A percentile compares a stretch with the other conserved stretches of the same genome.
phyloP scores from a whole-genome alignment of 2,888 invertebrate genomes.

The Metopia argyrocephala region DNA sequence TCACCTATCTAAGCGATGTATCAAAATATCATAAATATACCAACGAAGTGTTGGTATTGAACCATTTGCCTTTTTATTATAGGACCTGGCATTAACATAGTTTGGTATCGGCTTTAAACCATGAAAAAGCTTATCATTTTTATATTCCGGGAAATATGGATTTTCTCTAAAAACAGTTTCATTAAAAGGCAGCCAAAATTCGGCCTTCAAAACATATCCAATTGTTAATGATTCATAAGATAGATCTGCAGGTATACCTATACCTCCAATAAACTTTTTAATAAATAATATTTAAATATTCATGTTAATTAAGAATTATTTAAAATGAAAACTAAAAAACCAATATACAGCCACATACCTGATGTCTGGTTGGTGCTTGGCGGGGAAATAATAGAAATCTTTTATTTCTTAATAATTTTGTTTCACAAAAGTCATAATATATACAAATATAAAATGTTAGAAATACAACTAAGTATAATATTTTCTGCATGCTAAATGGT shows the following conservation, averaged over 20 bases:
- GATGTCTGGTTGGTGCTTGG: slow-evolving; percentile 73
- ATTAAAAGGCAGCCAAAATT: slow-evolving; percentile 72
- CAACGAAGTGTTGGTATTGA: slow-evolving; percentile 68
- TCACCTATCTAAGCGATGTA: slow-evolving; percentile 70
- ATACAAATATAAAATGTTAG: slow-evolving; percentile 33
- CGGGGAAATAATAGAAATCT: slow-evolving; percentile 73
- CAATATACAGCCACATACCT: slow-evolving; percentile 65
- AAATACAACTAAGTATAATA: neutral
- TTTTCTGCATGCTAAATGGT: slow-evolving; percentile 21
- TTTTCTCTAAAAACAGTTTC: slow-evolving; percentile 72
- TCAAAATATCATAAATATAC: slow-evolving; percentile 70
- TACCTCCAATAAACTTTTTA: slow-evolving; percentile 73
- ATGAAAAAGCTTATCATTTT: slow-evolving; percentile 43
- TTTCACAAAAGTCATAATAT: neutral
- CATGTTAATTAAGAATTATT: neutral
- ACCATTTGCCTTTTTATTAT: slow-evolving; percentile 23
- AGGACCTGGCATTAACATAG: slow-evolving; percentile 42
- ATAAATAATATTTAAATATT: neutral
- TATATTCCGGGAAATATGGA: slow-evolving; percentile 73
- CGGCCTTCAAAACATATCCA: slow-evolving; percentile 73
- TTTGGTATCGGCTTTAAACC: slow-evolving; percentile 21
- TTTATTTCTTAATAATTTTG: slow-evolving; percentile 61
- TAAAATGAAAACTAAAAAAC: neutral
- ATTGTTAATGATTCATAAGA: slow-evolving; percentile 72
- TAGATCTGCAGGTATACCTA: slow-evolving; percentile 75